Evolutionary conservation across 2,113 vertebrate species (phyloP).

Genomic region (Laticauda colubrina): DNA sequence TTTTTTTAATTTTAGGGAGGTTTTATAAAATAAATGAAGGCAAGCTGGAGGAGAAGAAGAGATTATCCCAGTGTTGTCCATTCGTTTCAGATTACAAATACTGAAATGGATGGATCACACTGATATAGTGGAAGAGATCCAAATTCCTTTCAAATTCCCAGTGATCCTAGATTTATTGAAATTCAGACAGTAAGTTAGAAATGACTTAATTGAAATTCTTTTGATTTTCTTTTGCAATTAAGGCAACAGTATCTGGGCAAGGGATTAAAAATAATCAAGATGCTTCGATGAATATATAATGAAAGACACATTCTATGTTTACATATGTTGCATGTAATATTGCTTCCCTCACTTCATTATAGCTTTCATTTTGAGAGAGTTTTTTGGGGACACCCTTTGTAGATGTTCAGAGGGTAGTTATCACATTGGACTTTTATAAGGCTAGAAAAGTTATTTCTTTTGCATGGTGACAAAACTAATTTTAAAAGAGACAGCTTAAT

Average conservation of each 20-base stretch:
- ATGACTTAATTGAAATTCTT: background rate
- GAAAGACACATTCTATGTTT: background rate
- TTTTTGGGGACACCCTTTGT: background rate
- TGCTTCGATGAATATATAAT: background rate
- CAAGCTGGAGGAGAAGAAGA: background rate
- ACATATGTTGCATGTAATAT: background rate
- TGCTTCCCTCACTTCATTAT: background rate
- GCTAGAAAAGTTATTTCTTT: background rate
- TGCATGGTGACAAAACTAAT: background rate
- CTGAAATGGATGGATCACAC: background rate
- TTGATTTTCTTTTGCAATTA: background rate
- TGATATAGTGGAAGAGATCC: background rate
- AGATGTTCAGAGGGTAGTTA: background rate
- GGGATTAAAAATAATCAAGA: background rate
- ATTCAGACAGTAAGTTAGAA: background rate
- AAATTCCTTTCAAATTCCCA: background rate
- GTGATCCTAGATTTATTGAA: background rate
- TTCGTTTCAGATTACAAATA: background rate
- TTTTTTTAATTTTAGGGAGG: background rate
- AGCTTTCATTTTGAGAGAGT: background rate
- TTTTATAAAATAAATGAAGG: background rate
- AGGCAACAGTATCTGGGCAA: background rate
- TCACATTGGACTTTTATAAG: background rate
- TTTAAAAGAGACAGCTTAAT: background rate
- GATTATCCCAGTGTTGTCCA: background rate